These are phyloP conservation scores for Discoglossus pictus DNA, from an alignment of 2,797 vertebrate species.

Conservation along the genomic window DNA sequence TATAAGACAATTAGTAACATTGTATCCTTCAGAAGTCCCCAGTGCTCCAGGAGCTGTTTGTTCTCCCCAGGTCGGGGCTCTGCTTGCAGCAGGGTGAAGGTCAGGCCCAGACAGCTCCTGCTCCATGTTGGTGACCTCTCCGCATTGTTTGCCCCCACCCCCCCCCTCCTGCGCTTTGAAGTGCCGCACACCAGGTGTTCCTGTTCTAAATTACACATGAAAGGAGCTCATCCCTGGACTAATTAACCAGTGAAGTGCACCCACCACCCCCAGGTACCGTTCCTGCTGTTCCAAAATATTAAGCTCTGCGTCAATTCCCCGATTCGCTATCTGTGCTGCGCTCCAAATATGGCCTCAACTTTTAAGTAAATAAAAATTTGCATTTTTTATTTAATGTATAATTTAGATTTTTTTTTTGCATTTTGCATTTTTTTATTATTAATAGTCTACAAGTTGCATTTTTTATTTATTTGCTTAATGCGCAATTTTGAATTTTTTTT, in stretches of 20 bases:
- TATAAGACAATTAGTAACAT: constrained; percentile 76
- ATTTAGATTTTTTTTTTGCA: too few species aligned
- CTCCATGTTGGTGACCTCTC: constrained; percentile 71
- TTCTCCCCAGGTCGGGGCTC: constrained; percentile 60
- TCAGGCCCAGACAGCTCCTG: constrained; percentile 70
- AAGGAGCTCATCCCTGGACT: constrained; percentile 77
- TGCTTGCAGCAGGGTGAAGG: constrained; percentile 74
- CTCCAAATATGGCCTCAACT: too few species aligned
- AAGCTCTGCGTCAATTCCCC: too few species aligned
- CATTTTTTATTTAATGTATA: too few species aligned
- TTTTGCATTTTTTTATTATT: too few species aligned
- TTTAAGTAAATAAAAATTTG: too few species aligned
- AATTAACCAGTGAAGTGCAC: constrained; percentile 81
- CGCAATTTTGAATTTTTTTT: too few species aligned
- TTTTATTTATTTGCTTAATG: too few species aligned
- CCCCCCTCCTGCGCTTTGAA: constrained; percentile 72
- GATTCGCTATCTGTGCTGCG: too few species aligned
- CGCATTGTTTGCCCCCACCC: constrained; percentile 70
- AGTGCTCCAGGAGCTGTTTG: constrained; percentile 64
- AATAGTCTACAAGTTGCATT: too few species aligned
- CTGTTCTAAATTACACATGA: constrained; percentile 84
- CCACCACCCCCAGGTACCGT: constrained; percentile 75
- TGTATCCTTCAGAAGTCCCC: constrained; percentile 61
- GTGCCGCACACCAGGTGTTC: constrained; percentile 77
- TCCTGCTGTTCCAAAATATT: constrained; percentile 68